Percentiles rank a stretch among this genome's conserved stretches.
Conservation (phyloP, 2,113 vertebrate genomes). For the Dascyllus trimaculatus region DNA sequence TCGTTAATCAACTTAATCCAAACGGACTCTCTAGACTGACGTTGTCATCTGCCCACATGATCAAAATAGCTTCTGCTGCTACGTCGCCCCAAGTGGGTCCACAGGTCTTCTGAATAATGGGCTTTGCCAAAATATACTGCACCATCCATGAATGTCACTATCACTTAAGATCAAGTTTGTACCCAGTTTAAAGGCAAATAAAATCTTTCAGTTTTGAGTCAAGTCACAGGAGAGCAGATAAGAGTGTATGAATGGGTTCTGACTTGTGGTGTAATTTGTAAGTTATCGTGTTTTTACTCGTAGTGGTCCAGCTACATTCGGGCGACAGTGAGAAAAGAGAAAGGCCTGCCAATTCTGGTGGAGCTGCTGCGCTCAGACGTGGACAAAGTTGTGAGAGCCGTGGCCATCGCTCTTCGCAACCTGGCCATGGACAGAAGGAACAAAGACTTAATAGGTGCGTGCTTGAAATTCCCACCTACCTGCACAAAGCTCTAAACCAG, state of each 20-base stretch:
- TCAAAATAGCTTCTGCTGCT: constrained; percentile 51
- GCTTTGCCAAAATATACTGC: constrained; percentile 27
- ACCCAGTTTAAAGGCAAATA: constrained; percentile 4
- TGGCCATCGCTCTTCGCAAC: constrained; percentile 85
- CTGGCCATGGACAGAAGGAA: constrained; percentile 93
- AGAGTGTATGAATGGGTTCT: not conserved
- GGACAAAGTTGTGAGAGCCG: constrained; percentile 86
- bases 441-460: constrained; percentile 95
- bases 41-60: constrained; percentile 38
- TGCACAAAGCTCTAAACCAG: not conserved
- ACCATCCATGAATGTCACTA: constrained; percentile 31
- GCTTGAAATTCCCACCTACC: not conserved
- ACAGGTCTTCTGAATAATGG: constrained; percentile 39
- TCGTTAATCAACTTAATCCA: constrained; percentile 42
- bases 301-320: constrained; percentile 98
- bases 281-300: constrained; percentile 5
- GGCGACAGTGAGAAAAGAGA: constrained; percentile 94
- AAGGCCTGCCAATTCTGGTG: constrained; percentile 90
- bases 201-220: constrained; percentile 3
- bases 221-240: not conserved
- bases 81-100: constrained; percentile 25
- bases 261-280: constrained; percentile 2
- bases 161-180: constrained; percentile 30
- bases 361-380: constrained; percentile 85
- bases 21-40: constrained; percentile 24